These are phyloP conservation scores for Tachina lurida DNA, from an alignment of 2,888 invertebrate genomes.

Conservation along the genomic window DNA sequence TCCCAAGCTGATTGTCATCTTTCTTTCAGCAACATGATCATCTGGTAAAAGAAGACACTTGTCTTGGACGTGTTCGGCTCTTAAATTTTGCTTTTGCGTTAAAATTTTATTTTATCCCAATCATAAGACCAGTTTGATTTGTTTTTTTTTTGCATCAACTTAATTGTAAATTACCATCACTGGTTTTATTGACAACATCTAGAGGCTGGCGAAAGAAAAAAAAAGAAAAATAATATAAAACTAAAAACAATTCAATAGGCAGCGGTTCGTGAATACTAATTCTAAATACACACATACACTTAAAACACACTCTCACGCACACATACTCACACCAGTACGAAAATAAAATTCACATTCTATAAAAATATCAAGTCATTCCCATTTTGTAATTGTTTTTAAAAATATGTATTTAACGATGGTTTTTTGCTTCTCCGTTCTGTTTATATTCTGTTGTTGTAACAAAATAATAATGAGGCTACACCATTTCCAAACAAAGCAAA, in stretches of 20 bases:
- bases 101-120: slow-evolving; percentile 21
- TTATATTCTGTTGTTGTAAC: neutral
- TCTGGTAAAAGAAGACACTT: slow-evolving; percentile 51
- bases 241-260: neutral
- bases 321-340: neutral
- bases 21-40: slow-evolving; percentile 37
- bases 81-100: slow-evolving; percentile 54
- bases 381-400: slow-evolving; percentile 56
- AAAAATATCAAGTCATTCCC: slow-evolving; percentile 43
- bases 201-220: slow-evolving; percentile 14
- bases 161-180: slow-evolving; percentile 68
- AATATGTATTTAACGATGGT: slow-evolving; percentile 5
- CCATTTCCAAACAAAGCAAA: slow-evolving; percentile 15
- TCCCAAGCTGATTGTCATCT: slow-evolving; percentile 64
- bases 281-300: neutral
- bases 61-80: slow-evolving; percentile 22
- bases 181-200: slow-evolving; percentile 59
- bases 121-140: slow-evolving; percentile 58
- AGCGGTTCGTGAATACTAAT: slow-evolving; percentile 13
- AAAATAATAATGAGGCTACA: slow-evolving; percentile 16
- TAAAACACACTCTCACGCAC: neutral
- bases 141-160: slow-evolving; percentile 52
- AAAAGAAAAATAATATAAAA: neutral
- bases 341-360: no score
- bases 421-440: neutral